Conservation (phyloP, 2,797 vertebrate species). For the Alectoris magna region DNA sequence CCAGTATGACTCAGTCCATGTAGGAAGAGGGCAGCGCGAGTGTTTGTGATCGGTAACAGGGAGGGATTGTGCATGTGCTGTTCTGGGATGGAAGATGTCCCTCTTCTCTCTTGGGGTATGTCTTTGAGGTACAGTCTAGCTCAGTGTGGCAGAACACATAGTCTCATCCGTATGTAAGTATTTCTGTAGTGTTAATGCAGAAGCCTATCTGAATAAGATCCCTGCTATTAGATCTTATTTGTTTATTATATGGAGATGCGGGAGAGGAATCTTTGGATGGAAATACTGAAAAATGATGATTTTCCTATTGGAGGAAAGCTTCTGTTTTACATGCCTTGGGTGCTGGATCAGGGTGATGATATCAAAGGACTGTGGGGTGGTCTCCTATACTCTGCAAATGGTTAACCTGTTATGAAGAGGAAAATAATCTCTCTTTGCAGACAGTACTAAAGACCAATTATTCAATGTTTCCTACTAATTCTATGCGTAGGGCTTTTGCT, state of each 20-base stretch:
- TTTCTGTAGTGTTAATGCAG: not conserved
- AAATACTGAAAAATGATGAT: not conserved
- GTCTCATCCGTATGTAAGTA: not conserved
- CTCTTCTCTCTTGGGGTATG: not conserved
- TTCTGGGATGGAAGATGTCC: not conserved
- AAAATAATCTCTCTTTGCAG: not conserved
- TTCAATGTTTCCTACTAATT: not conserved
- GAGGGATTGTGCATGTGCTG: not conserved
- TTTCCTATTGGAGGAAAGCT: not conserved
- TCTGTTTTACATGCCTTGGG: not conserved
- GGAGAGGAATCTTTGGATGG: not conserved
- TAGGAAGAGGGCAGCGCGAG: not conserved
- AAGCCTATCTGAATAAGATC: not conserved
- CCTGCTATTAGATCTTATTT: not conserved
- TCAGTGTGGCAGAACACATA: not conserved
- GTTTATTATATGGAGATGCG: not conserved
- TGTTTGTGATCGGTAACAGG: not conserved
- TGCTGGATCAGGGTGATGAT: not conserved
- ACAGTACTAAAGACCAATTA: not conserved
- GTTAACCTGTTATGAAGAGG: not conserved
- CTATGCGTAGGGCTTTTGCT: not conserved
- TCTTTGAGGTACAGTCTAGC: not conserved
- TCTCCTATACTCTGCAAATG: not conserved
- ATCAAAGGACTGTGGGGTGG: not conserved
- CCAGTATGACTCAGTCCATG: fast-evolving